Evolutionary conservation across 2,797 vertebrate genomes (phyloP), one percentile per base, ranked within the genome.

Genomic region (Sebastes iracundus): DNA sequence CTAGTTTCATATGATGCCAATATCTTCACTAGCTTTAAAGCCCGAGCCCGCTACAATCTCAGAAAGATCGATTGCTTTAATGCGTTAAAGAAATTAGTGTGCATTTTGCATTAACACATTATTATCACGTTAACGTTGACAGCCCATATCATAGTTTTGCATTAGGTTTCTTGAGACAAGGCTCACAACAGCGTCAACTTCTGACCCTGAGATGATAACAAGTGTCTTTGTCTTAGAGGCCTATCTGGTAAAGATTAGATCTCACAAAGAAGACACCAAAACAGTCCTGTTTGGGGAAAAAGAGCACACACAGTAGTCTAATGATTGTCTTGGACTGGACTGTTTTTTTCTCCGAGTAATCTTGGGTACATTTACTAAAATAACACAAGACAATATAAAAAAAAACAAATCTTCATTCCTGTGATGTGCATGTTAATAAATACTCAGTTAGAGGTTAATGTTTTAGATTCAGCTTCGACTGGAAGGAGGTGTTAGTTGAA

Each of bases 171-270:
- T 53, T 55, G 3, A 59, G 76, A 60, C 28, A 4, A 8, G 60
- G 25, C 28, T 72, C 5, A 10, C 23, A 55, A 61, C 64, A 70
- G 25, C 33, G 11, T 79, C 80, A 84, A 72, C 49, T 63, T 22
- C 4, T 86, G 77, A 84, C 82, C 81, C 76, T 72, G 81, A 72
- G 13, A 67, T 76, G 79, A 81, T 85, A 81, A 73, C 38, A 75
- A 13, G 67, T 76, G 69, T 77, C 67, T 75, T 77, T 81, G 80
- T 84, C 77, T 76, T 67, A n/a, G 38, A 83, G 30, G 38, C 64
- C 38, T 81, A 52, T 79, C 61, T 55, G 16, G 10, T 58, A 53
- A 62, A 86, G 73, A 90, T 88, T 71, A 86, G 62, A 38, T 70
- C n/a, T 71, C 46, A 2, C 63, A 60, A 28, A 79, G 49, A 38